Conservation (phyloP, 1,140 invertebrate species). For the Eufriesea mexicana region DNA sequence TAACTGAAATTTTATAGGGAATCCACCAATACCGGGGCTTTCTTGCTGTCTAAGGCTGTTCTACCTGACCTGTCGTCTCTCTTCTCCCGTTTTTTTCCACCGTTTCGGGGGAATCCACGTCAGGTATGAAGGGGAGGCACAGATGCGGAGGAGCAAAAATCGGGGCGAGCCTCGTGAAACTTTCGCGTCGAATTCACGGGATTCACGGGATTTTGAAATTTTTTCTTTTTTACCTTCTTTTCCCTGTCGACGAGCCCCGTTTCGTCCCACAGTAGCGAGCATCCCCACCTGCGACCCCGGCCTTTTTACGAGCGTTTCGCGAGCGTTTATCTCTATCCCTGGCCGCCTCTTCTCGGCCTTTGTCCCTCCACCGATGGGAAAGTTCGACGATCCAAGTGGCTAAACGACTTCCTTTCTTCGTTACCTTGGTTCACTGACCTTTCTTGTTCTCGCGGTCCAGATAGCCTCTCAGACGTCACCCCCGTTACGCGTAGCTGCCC, state of each 20-base stretch:
- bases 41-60: slow-evolving; percentile 28
- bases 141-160: slow-evolving; percentile 62
- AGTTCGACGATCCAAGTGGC: slow-evolving; percentile 57
- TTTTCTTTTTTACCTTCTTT: slow-evolving; percentile 51
- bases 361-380: slow-evolving; percentile 69
- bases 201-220: slow-evolving; percentile 70
- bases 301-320: slow-evolving; percentile 66
- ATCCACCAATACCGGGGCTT: slow-evolving; percentile 60
- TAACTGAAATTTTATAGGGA: slow-evolving; percentile 72
- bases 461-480: slow-evolving; percentile 57
- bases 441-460: slow-evolving; percentile 17
- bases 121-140: slow-evolving; percentile 72
- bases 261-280: slow-evolving; percentile 24
- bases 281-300: slow-evolving; percentile 67
- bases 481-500: too few relatives aligned
- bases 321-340: slow-evolving; percentile 58
- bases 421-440: slow-evolving; percentile 56
- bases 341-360: slow-evolving; percentile 59
- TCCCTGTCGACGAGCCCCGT: slow-evolving; percentile 37
- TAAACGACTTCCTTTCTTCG: slow-evolving; percentile 70
- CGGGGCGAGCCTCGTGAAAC: slow-evolving; percentile 43
- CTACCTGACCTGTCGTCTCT: slow-evolving; percentile 67
- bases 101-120: slow-evolving; percentile 71
- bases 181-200: slow-evolving; percentile 42
- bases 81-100: slow-evolving; percentile 61